A percentile compares a stretch with the other conserved stretches of the same genome.
Evolutionary conservation across 2,113 vertebrate species (phyloP).

Genomic region (Pterocles orientalis): DNA sequence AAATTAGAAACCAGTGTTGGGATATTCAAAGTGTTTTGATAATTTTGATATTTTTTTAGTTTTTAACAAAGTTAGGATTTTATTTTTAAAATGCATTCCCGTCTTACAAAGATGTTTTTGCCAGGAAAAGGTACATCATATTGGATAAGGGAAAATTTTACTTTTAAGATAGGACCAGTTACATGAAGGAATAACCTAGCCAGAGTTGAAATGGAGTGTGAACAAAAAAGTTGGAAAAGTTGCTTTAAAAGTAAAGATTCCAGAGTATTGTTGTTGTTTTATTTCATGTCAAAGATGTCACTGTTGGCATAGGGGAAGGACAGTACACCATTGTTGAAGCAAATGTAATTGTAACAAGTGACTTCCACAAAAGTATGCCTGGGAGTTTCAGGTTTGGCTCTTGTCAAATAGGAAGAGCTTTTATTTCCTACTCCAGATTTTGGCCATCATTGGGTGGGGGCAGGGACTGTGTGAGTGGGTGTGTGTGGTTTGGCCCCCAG

Average conservation of each 20-base stretch:
- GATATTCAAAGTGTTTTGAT: conserved; percentile 44
- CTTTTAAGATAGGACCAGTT: neutral
- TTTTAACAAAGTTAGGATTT: neutral
- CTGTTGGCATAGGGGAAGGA: neutral
- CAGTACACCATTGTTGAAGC: neutral
- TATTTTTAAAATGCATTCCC: neutral
- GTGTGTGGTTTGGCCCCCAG: too few relatives aligned
- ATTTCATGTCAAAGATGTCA: neutral
- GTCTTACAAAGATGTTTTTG: neutral
- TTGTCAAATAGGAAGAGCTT: neutral
- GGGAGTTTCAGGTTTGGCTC: neutral
- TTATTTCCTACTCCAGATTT: neutral
- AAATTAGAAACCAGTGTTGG: conserved; percentile 40
- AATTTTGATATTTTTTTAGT: neutral
- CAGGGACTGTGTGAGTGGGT: too few relatives aligned
- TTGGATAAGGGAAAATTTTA: neutral
- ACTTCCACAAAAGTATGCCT: neutral
- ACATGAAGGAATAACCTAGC: neutral
- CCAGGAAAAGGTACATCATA: neutral
- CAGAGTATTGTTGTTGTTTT: neutral
- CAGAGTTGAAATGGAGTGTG: neutral
- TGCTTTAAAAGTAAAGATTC: neutral
- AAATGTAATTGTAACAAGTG: neutral
- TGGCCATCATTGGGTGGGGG: too few relatives aligned
- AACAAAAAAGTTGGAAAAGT: neutral